Conservation (phyloP, 35 echinoderm and acorn worm species). For the Ophiothrix spiculata region DNA sequence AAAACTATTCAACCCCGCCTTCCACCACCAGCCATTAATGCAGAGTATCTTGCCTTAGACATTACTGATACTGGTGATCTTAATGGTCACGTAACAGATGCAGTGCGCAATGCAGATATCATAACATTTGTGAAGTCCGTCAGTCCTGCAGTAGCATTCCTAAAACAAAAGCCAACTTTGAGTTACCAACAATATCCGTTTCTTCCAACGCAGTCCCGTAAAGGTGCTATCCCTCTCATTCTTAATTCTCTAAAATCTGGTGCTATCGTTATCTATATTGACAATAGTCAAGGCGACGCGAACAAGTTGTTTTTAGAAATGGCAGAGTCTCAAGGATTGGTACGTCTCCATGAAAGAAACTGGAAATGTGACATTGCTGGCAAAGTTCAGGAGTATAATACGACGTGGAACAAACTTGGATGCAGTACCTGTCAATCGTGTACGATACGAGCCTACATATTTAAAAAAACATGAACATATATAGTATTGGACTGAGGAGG, state of each 20-base stretch:
- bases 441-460: not conserved
- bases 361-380: not conserved
- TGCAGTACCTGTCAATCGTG: not conserved
- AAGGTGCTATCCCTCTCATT: not conserved
- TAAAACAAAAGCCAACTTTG: not conserved
- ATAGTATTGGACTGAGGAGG: too few species aligned
- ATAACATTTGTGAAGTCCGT: slow-evolving; percentile 21
- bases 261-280: slow-evolving; percentile 16
- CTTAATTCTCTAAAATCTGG: slow-evolving; percentile 1
- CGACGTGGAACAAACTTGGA: not conserved
- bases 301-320: not conserved
- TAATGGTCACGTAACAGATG: not conserved
- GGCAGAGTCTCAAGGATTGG: not conserved
- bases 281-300: not conserved
- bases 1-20: not conserved
- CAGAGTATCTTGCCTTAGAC: not conserved
- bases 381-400: not conserved
- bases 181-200: not conserved
- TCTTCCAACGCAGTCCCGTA: not conserved
- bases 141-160: not conserved
- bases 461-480: not conserved
- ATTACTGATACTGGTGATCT: not conserved
- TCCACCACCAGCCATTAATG: not conserved
- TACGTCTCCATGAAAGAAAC: not conserved
- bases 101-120: not conserved